Conservation (phyloP, 2,888 invertebrate genomes). For the Drosophila testacea region DNA sequence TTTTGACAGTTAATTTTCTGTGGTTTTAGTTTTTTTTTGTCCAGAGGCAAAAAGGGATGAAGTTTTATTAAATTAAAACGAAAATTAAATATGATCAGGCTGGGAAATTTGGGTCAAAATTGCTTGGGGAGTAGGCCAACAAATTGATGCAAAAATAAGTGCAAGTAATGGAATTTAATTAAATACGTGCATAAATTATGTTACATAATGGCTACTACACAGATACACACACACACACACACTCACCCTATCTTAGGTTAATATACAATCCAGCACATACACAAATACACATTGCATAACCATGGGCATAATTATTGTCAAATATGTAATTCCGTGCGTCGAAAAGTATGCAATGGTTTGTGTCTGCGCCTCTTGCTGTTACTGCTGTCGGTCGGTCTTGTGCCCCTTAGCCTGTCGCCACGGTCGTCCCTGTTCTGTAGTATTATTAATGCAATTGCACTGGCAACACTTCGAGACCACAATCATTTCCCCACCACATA, state of each 20-base stretch:
- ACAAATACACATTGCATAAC: conserved; percentile 13
- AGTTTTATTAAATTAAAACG: conserved; percentile 56
- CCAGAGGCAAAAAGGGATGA: not conserved
- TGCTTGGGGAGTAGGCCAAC: not conserved
- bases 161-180: conserved; percentile 78
- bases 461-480: conserved; percentile 47
- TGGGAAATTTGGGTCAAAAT: conserved; percentile 61
- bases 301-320: conserved; percentile 70
- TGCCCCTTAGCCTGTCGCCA: conserved; percentile 24
- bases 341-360: conserved; percentile 61
- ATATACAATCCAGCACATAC: conserved; percentile 12
- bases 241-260: conserved; percentile 9
- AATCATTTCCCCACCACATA: conserved; percentile 38
- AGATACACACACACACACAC: conserved; percentile 3
- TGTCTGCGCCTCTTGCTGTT: conserved; percentile 12
- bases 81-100: conserved; percentile 37
- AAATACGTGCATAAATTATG: conserved; percentile 78
- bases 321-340: conserved; percentile 69
- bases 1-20: conserved; percentile 61
- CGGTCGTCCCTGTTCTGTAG: conserved; percentile 36
- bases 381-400: conserved; percentile 6
- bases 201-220: conserved; percentile 64
- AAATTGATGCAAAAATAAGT: conserved; percentile 50
- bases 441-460: conserved; percentile 73
- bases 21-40: conserved; percentile 23